These are phyloP conservation scores for Drosophila subsilvestris DNA, from an alignment of 2,888 invertebrate genomes.

Conservation along the genomic window DNA sequence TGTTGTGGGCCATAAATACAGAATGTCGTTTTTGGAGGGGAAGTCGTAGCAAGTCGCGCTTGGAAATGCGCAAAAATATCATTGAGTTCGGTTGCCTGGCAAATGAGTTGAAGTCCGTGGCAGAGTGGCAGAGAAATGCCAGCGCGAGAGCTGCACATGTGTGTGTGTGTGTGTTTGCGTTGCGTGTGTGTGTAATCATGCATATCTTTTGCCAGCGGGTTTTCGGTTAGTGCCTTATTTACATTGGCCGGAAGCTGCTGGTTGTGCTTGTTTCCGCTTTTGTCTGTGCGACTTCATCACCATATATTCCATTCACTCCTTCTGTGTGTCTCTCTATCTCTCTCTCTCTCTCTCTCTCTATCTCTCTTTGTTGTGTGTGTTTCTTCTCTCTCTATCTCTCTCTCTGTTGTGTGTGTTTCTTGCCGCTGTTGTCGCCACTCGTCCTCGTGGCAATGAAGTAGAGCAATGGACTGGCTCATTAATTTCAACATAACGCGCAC, in stretches of 20 bases:
- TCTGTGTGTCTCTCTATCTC: background rate
- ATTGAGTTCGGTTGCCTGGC: slow-evolving; percentile 39
- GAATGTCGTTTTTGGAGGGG: slow-evolving; percentile 44
- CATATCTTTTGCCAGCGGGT: slow-evolving; percentile 47
- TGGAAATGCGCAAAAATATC: slow-evolving; percentile 28
- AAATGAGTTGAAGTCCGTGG: slow-evolving; percentile 44
- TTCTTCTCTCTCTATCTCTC: background rate
- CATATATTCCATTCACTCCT: background rate
- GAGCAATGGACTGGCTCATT: slow-evolving; percentile 62
- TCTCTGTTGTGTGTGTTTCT: too few relatives aligned
- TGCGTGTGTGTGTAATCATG: slow-evolving; percentile 46
- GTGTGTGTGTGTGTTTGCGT: slow-evolving; percentile 8
- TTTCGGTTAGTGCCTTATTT: slow-evolving; percentile 51
- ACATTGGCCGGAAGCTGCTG: slow-evolving; percentile 58
- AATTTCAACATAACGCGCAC: slow-evolving; percentile 57
- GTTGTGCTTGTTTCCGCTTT: slow-evolving; percentile 55
- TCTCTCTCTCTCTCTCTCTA: slow-evolving; percentile 4
- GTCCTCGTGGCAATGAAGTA: slow-evolving; percentile 41
- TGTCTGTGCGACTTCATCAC: slow-evolving; percentile 42
- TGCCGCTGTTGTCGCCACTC: slow-evolving; percentile 17
- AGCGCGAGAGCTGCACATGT: slow-evolving; percentile 2
- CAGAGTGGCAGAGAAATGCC: slow-evolving; percentile 1
- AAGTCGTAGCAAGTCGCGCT: slow-evolving; percentile 27
- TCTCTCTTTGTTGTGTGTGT: slow-evolving; percentile 6
- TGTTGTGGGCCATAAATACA: slow-evolving; percentile 49